Conservation (phyloP, 2,113 vertebrate genomes). For the Ophiodon elongatus region DNA sequence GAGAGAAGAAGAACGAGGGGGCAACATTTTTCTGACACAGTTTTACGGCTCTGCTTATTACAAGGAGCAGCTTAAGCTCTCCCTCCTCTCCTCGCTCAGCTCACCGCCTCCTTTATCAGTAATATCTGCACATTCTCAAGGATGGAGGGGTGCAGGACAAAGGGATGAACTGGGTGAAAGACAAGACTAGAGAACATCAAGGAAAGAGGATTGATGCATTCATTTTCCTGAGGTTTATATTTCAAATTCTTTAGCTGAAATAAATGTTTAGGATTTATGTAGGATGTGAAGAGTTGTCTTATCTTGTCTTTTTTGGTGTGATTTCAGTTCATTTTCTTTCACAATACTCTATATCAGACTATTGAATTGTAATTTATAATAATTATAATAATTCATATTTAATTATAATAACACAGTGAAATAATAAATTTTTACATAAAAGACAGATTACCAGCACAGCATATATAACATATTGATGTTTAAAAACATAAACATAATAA, state of each 20-base stretch:
- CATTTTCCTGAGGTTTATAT: background rate
- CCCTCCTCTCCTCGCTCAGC: conserved; percentile 51
- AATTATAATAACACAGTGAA: background rate
- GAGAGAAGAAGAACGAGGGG: conserved; percentile 78
- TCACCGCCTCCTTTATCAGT: conserved; percentile 71
- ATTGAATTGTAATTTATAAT: background rate
- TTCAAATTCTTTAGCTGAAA: background rate
- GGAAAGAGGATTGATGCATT: background rate
- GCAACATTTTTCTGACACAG: conserved; percentile 84
- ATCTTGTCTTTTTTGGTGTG: background rate
- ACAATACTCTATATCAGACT: background rate
- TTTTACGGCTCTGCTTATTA: conserved; percentile 82
- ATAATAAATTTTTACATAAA: background rate
- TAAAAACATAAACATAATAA: background rate
- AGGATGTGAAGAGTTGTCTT: background rate
- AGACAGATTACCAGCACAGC: background rate
- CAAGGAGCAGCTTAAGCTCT: conserved; percentile 77
- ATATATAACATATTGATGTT: background rate
- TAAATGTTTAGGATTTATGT: background rate
- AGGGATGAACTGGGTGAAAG: conserved; percentile 45
- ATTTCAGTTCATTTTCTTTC: background rate
- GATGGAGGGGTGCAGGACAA: conserved; percentile 45
- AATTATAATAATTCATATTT: background rate
- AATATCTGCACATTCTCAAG: conserved; percentile 74
- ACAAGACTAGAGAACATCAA: conserved; percentile 9